These are phyloP conservation scores for human DNA, from an alignment of 2,113 vertebrate species.

Conservation along the genomic window GRCh38 chr21:34955501-34956000, in stretches of 20 bases:
- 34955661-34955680: conserved; percentile 66
- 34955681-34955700: conserved; percentile 63
- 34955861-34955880: conserved; percentile 79
- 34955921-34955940: conserved; percentile 83
- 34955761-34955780: conserved; percentile 82
- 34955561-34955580: conserved; percentile 61
- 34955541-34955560: conserved; percentile 76
- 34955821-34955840: conserved; percentile 81
- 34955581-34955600: conserved; percentile 68
- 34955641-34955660: conserved; percentile 77
- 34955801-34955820: conserved; percentile 86
- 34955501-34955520: not conserved
- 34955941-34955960: conserved; percentile 77
- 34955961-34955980: not conserved
- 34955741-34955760: conserved; percentile 74
- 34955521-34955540: conserved; percentile 44
- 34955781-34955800: conserved; percentile 88
- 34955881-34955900: conserved; percentile 66
- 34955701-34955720: conserved; percentile 82
- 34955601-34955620: conserved; percentile 67
- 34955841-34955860: conserved; percentile 84
- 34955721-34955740: conserved; percentile 82
- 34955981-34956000: not conserved
- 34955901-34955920: conserved; percentile 74
- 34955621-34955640: conserved; percentile 80